phyloP scores from a whole-genome alignment of 2,888 invertebrate species.

The Monopis laevigella region DNA sequence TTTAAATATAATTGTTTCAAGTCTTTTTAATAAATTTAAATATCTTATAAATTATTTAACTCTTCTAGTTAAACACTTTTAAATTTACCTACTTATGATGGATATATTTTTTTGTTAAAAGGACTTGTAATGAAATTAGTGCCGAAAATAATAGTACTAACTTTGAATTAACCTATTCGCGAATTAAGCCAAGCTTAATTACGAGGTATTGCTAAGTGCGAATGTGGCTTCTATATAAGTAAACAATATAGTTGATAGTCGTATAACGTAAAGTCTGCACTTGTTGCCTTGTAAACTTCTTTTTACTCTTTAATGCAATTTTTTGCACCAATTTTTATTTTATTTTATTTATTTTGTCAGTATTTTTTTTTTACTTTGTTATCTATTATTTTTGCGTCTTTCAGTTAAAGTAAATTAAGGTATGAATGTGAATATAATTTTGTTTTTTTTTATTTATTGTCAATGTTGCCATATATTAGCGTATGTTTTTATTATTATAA shows the following conservation, averaged over 20 bases:
- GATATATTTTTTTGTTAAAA: no score
- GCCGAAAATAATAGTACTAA: no score
- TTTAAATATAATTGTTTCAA: no score
- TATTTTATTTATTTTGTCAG: slow-evolving; percentile 49
- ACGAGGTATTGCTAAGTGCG: slow-evolving; percentile 43
- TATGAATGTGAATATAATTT: slow-evolving; percentile 48
- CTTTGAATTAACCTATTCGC: slow-evolving; percentile 49
- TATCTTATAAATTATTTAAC: no score
- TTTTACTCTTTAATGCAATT: slow-evolving; percentile 49
- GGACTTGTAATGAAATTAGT: no score
- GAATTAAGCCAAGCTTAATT: slow-evolving; percentile 60
- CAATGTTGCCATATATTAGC: slow-evolving; percentile 66
- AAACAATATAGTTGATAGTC: slow-evolving; percentile 48
- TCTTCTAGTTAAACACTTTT: no score
- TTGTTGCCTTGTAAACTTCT: slow-evolving; percentile 64
- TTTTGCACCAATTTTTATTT: slow-evolving; percentile 35
- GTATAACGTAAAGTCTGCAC: slow-evolving; percentile 66
- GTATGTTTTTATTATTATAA: no score
- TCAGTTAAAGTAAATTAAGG: no score
- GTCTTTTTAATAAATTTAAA: no score
- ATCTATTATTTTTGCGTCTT: slow-evolving; percentile 3
- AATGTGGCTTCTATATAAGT: slow-evolving; percentile 53
- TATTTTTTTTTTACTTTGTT: slow-evolving; percentile 20
- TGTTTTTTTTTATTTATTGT: slow-evolving; percentile 50
- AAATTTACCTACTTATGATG: no score